A percentile compares a stretch with the other conserved stretches of the same genome.
Conservation (phyloP, 2,888 invertebrate genomes). For the Hololepta plana region DNA sequence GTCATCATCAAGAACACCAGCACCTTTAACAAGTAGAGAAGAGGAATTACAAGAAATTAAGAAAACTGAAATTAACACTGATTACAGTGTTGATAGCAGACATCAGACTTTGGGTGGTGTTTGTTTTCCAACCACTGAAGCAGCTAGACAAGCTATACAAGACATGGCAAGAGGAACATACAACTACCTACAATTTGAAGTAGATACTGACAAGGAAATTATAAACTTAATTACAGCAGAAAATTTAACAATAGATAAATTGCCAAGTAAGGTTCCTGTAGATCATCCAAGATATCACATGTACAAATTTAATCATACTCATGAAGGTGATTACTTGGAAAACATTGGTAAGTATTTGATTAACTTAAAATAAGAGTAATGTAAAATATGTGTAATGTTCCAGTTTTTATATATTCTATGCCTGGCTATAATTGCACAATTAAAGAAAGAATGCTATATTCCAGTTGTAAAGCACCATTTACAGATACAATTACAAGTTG, state of each 20-base stretch:
- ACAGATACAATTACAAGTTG: conserved; percentile 63
- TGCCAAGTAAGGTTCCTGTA: conserved; percentile 65
- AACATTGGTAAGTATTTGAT: conserved; percentile 65
- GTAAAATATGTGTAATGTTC: no score
- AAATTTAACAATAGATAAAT: conserved; percentile 43
- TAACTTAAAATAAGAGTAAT: background rate
- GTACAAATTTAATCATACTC: conserved; percentile 76
- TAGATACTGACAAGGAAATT: conserved; percentile 74
- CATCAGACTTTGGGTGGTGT: conserved; percentile 86
- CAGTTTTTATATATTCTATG: conserved; percentile 98
- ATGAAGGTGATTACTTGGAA: conserved; percentile 81
- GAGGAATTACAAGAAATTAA: conserved; percentile 68
- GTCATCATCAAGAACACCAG: conserved; percentile 61
- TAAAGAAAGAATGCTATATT: conserved; percentile 96
- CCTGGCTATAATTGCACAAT: conserved; percentile 92
- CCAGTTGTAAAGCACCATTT: conserved; percentile 89
- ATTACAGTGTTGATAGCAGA: conserved; percentile 63
- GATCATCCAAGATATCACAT: conserved; percentile 85
- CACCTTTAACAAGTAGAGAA: conserved; percentile 76
- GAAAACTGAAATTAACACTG: conserved; percentile 47
- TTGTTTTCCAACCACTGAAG: conserved; percentile 71
- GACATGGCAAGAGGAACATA: conserved; percentile 56
- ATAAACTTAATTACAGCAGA: conserved; percentile 66
- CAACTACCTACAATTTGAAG: conserved; percentile 79
- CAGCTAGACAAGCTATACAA: conserved; percentile 55